Conservation (phyloP, 92 coral and sea anemone genomes). For the Bergia puertoricense region DNA sequence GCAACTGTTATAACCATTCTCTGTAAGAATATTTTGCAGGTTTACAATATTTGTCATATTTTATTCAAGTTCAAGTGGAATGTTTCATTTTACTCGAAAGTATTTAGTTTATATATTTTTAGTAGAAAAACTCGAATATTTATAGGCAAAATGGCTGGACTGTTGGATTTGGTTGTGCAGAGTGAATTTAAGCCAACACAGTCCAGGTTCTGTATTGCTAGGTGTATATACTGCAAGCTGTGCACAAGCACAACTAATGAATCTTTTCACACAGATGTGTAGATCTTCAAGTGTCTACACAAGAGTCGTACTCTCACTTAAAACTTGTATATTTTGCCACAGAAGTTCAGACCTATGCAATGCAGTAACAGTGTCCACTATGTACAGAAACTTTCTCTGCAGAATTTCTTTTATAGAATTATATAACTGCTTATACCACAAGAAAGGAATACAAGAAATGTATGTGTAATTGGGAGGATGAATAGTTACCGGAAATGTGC, state of each 20-base stretch:
- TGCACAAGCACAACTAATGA: neutral
- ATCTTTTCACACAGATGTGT: slow-evolving; percentile 21
- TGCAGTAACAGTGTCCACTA: neutral
- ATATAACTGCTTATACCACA: slow-evolving; percentile 5
- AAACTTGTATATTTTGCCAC: slow-evolving; percentile 44
- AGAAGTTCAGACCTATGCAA: neutral
- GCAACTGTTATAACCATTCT: slow-evolving; percentile 28
- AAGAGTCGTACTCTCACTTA: slow-evolving; percentile 14
- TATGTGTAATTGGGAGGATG: neutral
- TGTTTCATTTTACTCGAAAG: slow-evolving; percentile 46
- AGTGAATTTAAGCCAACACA: slow-evolving; percentile 11
- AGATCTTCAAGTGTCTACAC: slow-evolving; percentile 18
- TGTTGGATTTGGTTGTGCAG: slow-evolving; percentile 35
- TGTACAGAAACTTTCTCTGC: slow-evolving; percentile 37
- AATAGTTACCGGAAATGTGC: neutral
- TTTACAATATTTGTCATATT: slow-evolving; percentile 46
- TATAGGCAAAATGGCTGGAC: slow-evolving; percentile 60
- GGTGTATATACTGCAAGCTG: slow-evolving; percentile 34
- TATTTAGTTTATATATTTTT: slow-evolving; percentile 75
- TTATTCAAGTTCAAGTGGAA: slow-evolving; percentile 43
- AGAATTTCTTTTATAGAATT: slow-evolving; percentile 44
- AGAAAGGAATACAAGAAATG: slow-evolving; percentile 6
- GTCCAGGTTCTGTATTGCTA: slow-evolving; percentile 5
- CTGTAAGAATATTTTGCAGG: slow-evolving; percentile 38
- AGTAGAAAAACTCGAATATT: slow-evolving; percentile 67